A percentile compares a stretch with the other conserved stretches of the same genome.
These are phyloP conservation scores for Thereva unica DNA, from an alignment of 2,888 invertebrate species.

Conservation along the genomic window DNA sequence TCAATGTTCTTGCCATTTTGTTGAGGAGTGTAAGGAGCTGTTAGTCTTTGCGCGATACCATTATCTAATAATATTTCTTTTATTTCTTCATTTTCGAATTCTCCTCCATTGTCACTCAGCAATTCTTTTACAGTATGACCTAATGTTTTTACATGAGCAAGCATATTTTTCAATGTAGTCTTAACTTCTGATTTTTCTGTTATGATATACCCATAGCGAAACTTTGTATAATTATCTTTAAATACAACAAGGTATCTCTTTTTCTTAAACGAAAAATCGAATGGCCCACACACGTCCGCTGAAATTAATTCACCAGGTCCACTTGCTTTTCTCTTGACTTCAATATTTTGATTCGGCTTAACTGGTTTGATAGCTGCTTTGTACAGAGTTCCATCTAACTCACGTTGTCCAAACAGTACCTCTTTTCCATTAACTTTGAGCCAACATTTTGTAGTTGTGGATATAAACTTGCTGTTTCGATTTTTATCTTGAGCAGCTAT, in stretches of 20 bases:
- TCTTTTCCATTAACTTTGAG: slow-evolving; percentile 38
- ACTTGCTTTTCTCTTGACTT: slow-evolving; percentile 34
- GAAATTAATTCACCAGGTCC: slow-evolving; percentile 10
- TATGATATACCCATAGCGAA: slow-evolving; percentile 32
- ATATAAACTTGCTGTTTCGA: slow-evolving; percentile 27
- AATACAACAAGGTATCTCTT: slow-evolving; percentile 34
- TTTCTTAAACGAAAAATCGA: slow-evolving; percentile 28
- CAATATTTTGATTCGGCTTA: slow-evolving; percentile 30
- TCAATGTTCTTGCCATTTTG: slow-evolving; percentile 31
- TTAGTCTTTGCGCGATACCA: slow-evolving; percentile 14
- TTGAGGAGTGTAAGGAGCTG: slow-evolving; percentile 14
- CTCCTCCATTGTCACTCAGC: slow-evolving; percentile 38
- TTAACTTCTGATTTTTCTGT: slow-evolving; percentile 35
- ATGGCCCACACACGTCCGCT: slow-evolving; percentile 33
- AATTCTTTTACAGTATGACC: slow-evolving; percentile 31
- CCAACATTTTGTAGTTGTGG: slow-evolving; percentile 41
- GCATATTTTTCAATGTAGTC: background rate
- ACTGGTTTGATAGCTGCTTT: slow-evolving; percentile 43
- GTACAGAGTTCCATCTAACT: slow-evolving; percentile 38
- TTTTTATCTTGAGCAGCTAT: slow-evolving; percentile 43
- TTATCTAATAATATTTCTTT: background rate
- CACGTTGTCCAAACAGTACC: slow-evolving; percentile 26
- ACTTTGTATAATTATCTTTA: slow-evolving; percentile 34
- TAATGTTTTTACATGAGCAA: no score
- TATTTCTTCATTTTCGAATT: slow-evolving; percentile 28